Evolutionary conservation across 2,888 invertebrate species (phyloP).

Genomic region (Lampropteryx suffumata): DNA sequence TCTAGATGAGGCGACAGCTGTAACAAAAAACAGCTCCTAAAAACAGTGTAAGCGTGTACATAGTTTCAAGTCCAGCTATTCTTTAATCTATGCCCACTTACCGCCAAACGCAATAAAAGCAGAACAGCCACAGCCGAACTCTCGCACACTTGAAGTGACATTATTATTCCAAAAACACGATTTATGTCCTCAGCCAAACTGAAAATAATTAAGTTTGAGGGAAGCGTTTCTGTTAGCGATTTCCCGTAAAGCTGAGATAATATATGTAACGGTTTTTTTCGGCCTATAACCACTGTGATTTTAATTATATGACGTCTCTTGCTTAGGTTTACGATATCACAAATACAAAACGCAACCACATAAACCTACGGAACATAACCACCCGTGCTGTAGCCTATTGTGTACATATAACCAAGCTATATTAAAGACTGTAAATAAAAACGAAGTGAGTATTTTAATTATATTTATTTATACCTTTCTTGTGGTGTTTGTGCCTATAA

Average conservation of each 20-base stretch:
- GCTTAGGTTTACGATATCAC: too few species aligned
- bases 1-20: constrained; percentile 66
- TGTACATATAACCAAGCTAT: too few species aligned
- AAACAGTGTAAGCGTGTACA: neutral
- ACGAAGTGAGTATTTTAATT: too few species aligned
- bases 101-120: constrained; percentile 69
- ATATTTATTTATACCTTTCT: too few species aligned
- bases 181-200: constrained; percentile 69
- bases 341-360: too few species aligned
- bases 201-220: constrained; percentile 35
- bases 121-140: constrained; percentile 72
- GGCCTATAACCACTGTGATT: too few species aligned
- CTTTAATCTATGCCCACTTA: constrained; percentile 43
- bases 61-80: too few species aligned
- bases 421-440: too few species aligned
- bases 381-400: too few species aligned
- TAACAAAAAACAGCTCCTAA: constrained; percentile 2
- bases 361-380: too few species aligned
- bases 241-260: constrained; percentile 9
- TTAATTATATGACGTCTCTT: too few species aligned
- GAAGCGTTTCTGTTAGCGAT: constrained; percentile 14
- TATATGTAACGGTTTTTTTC: neutral
- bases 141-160: constrained; percentile 75
- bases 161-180: constrained; percentile 72
- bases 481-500: too few species aligned